A percentile compares a stretch with the other conserved stretches of the same genome.
Conservation (phyloP, 1,140 invertebrate genomes). For the Drosophila setifemur region DNA sequence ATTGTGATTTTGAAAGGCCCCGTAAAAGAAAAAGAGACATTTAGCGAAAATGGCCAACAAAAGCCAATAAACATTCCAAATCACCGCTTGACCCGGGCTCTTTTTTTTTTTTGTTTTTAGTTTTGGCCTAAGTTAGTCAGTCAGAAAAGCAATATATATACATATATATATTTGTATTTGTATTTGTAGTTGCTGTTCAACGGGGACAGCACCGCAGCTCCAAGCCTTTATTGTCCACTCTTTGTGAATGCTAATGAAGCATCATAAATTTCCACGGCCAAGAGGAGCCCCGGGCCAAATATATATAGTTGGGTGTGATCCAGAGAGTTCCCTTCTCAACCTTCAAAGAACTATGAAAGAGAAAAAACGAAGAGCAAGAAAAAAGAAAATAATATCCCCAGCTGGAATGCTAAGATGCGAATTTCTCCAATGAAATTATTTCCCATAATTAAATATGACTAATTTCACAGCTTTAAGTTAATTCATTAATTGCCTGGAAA, state of each 20-base stretch:
- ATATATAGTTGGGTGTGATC: constrained; percentile 31
- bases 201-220: background rate
- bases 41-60: constrained; percentile 25
- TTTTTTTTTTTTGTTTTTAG: background rate
- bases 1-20: constrained; percentile 16
- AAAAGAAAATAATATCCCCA: too few species aligned
- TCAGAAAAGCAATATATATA: background rate
- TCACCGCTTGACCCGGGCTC: constrained; percentile 14
- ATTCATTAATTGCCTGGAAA: too few species aligned
- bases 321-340: background rate
- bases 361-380: too few species aligned
- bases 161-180: too few species aligned
- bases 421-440: too few species aligned
- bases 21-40: constrained; percentile 13
- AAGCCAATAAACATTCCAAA: constrained; percentile 36
- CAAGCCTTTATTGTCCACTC: constrained; percentile 50
- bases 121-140: background rate
- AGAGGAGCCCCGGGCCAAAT: constrained; percentile 9
- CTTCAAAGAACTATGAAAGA: too few species aligned
- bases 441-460: too few species aligned
- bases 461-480: too few species aligned
- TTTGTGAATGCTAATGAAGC: constrained; percentile 69
- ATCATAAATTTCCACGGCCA: constrained; percentile 57
- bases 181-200: too few species aligned
- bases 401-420: background rate